A percentile compares a stretch with the other conserved stretches of the same genome.
Conservation (phyloP, 2,888 invertebrate species). For the Eurytoma californica region DNA sequence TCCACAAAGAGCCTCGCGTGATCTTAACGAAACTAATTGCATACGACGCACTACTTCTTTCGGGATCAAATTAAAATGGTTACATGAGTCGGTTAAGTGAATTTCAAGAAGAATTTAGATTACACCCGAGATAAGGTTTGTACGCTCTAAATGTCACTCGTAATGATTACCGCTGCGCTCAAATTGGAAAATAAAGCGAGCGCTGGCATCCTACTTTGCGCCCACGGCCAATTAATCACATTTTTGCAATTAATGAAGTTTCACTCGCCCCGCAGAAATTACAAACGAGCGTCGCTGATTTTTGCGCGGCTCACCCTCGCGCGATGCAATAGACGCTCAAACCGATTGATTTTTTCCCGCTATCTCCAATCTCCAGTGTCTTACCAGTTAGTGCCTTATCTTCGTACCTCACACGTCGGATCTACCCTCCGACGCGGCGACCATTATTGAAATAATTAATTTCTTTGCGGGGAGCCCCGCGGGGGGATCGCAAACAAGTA, state of each 20-base stretch:
- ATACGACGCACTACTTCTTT: too few species aligned
- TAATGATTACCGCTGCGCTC: slow-evolving; percentile 13
- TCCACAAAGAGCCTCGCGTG: too few species aligned
- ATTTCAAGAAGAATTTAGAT: slow-evolving; percentile 16
- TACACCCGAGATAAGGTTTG: not conserved
- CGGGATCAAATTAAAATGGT: not conserved
- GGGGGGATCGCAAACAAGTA: not conserved
- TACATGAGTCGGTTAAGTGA: slow-evolving; percentile 19
- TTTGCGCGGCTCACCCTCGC: too few species aligned
- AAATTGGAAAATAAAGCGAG: not conserved
- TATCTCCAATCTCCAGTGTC: slow-evolving; percentile 3
- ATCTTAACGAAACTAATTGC: too few species aligned
- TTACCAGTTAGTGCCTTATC: slow-evolving; percentile 11
- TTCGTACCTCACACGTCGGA: slow-evolving; percentile 2
- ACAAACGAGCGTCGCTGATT: too few species aligned
- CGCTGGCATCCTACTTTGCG: not conserved
- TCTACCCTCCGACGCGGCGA: slow-evolving; percentile 7
- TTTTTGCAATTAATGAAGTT: too few species aligned
- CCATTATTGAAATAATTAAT: slow-evolving; percentile 43
- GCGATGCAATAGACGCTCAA: too few species aligned
- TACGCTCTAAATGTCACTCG: slow-evolving; percentile 23
- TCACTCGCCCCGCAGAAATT: too few species aligned
- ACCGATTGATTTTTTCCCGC: not conserved
- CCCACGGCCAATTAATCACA: too few species aligned
- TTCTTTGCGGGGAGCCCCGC: not conserved